Conservation (phyloP, 2,113 vertebrate genomes). For the Barbus barbus region DNA sequence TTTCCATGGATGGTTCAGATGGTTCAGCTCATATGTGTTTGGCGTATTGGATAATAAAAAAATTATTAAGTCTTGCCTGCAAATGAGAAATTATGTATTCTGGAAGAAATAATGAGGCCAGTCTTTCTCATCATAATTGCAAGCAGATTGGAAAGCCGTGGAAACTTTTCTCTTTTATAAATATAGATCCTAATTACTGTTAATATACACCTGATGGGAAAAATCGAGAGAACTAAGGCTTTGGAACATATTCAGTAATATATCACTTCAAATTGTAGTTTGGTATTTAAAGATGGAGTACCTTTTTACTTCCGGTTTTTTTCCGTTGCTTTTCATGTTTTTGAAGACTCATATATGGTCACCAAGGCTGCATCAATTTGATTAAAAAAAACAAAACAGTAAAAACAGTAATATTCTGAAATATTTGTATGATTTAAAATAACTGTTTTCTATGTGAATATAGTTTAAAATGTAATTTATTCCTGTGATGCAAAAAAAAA, state of each 20-base stretch:
- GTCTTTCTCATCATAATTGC: constrained; percentile 50
- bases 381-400: background rate
- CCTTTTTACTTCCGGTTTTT: background rate
- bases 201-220: constrained; percentile 55
- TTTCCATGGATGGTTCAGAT: constrained; percentile 10
- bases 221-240: constrained; percentile 41
- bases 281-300: background rate
- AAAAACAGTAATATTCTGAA: background rate
- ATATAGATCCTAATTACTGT: constrained; percentile 52
- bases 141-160: constrained; percentile 49
- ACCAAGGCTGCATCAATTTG: background rate
- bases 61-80: constrained; percentile 42
- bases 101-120: constrained; percentile 35
- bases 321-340: background rate
- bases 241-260: constrained; percentile 37
- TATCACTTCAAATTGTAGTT: constrained; percentile 33
- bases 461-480: background rate
- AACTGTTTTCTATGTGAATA: background rate
- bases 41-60: constrained; percentile 34
- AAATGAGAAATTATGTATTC: constrained; percentile 47
- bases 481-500: no score
- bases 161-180: constrained; percentile 47
- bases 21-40: constrained; percentile 42
- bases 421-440: background rate
- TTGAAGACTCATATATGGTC: background rate